These are phyloP conservation scores for Zoanthus solanderi DNA, from an alignment of 92 coral and sea anemone species.

Conservation along the genomic window DNA sequence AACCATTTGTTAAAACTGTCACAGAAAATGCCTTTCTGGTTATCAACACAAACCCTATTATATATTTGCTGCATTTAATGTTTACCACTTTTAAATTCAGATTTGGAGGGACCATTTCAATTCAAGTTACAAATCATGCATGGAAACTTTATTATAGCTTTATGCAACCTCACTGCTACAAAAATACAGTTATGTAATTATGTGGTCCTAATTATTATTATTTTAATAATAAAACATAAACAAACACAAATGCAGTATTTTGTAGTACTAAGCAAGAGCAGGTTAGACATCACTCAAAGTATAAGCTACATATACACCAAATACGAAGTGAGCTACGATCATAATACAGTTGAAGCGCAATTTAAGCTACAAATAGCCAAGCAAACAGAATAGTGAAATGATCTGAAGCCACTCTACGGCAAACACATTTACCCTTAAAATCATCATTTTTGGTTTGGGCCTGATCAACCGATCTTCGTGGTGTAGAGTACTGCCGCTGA, in stretches of 20 bases:
- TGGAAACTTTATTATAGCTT: not conserved
- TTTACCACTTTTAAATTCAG: too few species aligned
- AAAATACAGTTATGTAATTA: too few species aligned
- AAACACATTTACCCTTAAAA: not conserved
- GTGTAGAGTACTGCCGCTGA: too few species aligned
- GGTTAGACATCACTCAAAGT: not conserved
- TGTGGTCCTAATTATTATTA: not conserved
- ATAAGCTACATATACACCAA: not conserved
- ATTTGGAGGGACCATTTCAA: too few species aligned
- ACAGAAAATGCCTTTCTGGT: not conserved
- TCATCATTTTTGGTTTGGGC: not conserved
- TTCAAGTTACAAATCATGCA: not conserved
- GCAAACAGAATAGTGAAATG: not conserved
- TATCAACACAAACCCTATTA: too few species aligned
- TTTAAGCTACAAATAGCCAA: not conserved
- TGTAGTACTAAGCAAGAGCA: not conserved
- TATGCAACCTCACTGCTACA: too few species aligned
- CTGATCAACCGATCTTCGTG: too few species aligned
- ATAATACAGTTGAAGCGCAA: not conserved
- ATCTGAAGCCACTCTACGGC: not conserved
- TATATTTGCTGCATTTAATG: too few species aligned
- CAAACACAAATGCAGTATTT: not conserved
- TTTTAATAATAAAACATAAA: not conserved
- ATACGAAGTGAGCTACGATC: not conserved
- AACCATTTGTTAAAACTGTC: slow-evolving; percentile 23